Evolutionary conservation across 2,797 vertebrate species (phyloP).

Genomic region (Acipenser oxyrinchus): DNA sequence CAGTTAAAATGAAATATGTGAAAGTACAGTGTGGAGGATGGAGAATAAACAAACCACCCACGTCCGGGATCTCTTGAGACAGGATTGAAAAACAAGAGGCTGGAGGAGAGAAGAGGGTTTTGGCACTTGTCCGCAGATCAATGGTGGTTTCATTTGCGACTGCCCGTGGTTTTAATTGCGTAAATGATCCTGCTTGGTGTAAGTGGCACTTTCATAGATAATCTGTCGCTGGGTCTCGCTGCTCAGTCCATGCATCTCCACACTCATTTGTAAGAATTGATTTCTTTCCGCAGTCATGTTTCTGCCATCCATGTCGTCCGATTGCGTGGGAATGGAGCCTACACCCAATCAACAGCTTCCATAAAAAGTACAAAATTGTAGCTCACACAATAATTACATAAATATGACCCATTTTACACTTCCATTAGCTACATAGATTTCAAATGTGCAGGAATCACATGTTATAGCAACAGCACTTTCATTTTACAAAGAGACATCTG

Average conservation of each 20-base stretch:
- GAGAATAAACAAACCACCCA: not conserved
- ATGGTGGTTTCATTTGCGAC: constrained; percentile 38
- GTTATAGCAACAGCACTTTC: too few species aligned
- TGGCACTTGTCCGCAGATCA: constrained; percentile 39
- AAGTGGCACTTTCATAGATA: constrained; percentile 55
- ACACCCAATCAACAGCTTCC: not conserved
- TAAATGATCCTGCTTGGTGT: constrained; percentile 34
- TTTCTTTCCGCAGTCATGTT: constrained; percentile 23
- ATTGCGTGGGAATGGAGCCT: not conserved
- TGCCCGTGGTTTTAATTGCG: constrained; percentile 42
- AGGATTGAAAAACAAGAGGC: not conserved
- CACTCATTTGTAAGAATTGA: constrained; percentile 49
- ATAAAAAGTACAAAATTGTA: too few species aligned
- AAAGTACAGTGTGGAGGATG: not conserved
- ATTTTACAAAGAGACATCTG: too few species aligned
- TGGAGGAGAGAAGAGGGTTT: constrained; percentile 16
- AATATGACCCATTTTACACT: too few species aligned
- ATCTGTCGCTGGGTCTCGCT: constrained; percentile 50
- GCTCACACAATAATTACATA: too few species aligned
- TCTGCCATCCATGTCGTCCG: constrained; percentile 16
- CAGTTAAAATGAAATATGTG: too few species aligned
- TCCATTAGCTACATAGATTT: too few species aligned
- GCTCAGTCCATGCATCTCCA: constrained; percentile 47
- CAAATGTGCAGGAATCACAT: too few species aligned
- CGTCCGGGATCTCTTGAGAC: not conserved